Conservation (phyloP, 2,888 invertebrate genomes). For the Drosophila basisetae region DNA sequence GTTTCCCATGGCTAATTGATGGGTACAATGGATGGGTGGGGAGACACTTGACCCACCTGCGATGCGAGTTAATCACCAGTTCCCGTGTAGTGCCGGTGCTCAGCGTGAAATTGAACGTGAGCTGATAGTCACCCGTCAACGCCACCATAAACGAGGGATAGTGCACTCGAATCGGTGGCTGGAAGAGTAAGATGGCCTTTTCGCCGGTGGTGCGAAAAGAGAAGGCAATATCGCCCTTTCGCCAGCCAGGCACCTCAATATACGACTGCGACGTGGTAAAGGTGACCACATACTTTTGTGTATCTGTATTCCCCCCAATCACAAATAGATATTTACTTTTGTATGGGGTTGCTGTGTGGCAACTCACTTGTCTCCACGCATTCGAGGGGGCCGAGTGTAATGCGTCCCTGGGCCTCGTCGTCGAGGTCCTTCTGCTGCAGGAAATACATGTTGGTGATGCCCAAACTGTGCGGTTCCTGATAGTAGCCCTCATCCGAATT, state of each 20-base stretch:
- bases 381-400: constrained; percentile 95
- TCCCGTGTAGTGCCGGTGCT: constrained; percentile 93
- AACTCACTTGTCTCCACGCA: constrained; percentile 97
- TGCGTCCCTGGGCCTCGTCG: constrained; percentile 93
- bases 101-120: constrained; percentile 95
- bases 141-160: constrained; percentile 97
- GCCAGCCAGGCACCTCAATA: constrained; percentile 97
- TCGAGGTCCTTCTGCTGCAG: constrained; percentile 93
- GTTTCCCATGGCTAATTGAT: neutral
- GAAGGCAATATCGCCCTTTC: constrained; percentile 96
- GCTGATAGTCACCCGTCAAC: constrained; percentile 93
- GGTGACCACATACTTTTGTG: constrained; percentile 96
- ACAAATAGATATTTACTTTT: constrained; percentile 11
- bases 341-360: neutral
- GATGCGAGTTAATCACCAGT: constrained; percentile 92
- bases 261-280: constrained; percentile 97
- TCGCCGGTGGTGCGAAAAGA: constrained; percentile 96
- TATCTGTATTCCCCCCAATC: constrained; percentile 87
- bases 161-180: constrained; percentile 94
- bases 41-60: constrained; percentile 85
- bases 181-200: constrained; percentile 94
- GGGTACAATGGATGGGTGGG: neutral
- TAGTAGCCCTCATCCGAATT: constrained; percentile 95
- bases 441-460: constrained; percentile 96
- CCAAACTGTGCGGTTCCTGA: constrained; percentile 91